A percentile compares a stretch with the other conserved stretches of the same genome.
Evolutionary conservation across 1,140 invertebrate genomes (phyloP).

Genomic region (Cyclina sinensis): DNA sequence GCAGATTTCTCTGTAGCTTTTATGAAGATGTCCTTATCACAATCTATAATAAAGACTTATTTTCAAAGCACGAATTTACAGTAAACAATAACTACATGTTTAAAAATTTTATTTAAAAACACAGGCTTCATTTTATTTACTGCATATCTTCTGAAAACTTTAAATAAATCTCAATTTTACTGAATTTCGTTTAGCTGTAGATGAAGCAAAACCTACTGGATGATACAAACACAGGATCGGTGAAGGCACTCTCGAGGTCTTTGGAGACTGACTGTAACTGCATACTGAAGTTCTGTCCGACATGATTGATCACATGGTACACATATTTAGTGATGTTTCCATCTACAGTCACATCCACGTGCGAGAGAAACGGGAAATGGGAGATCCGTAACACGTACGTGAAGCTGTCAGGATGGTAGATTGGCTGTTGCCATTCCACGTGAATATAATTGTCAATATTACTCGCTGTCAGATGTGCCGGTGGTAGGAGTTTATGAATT

Average conservation of each 20-base stretch:
- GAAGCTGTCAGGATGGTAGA: not conserved
- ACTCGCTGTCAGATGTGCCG: constrained; percentile 2
- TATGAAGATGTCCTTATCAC: constrained; percentile 38
- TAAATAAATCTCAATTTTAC: too few relatives aligned
- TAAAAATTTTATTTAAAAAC: too few relatives aligned
- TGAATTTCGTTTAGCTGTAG: too few relatives aligned
- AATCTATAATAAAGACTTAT: too few relatives aligned
- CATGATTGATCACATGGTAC: not conserved
- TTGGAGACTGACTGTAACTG: not conserved
- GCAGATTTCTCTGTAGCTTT: not conserved
- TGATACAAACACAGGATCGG: not conserved
- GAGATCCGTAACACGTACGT: constrained; percentile 14
- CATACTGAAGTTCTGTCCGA: constrained; percentile 32
- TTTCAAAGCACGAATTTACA: too few relatives aligned
- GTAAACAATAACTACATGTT: too few relatives aligned
- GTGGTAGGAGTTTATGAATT: not conserved
- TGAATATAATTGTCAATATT: not conserved
- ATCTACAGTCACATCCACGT: not conserved
- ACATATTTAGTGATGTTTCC: constrained; percentile 9
- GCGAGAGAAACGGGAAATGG: constrained; percentile 21
- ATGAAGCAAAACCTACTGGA: constrained; percentile 1
- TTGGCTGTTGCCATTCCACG: constrained; percentile 17
- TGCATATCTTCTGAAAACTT: too few relatives aligned
- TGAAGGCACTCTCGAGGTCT: constrained; percentile 5
- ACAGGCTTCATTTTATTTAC: too few relatives aligned